Percentiles rank a stretch among this genome's conserved stretches.
phyloP scores from a whole-genome alignment of 2,888 invertebrate genomes.

The Volucella inflata region DNA sequence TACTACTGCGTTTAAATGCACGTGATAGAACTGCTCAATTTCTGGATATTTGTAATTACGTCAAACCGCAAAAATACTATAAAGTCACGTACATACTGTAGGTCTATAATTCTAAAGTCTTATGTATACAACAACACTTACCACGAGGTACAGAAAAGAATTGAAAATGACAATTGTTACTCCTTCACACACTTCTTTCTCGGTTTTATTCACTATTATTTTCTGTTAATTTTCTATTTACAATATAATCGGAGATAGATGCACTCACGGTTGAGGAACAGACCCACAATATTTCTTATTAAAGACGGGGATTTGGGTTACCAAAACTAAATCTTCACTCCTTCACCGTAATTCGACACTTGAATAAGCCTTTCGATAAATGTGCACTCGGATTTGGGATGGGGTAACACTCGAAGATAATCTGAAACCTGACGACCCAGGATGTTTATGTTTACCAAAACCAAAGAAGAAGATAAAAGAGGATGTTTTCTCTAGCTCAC shows the following conservation, averaged over 20 bases:
- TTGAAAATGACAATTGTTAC: neutral
- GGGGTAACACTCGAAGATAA: slow-evolving; percentile 33
- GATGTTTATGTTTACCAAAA: slow-evolving; percentile 53
- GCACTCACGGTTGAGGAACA: slow-evolving; percentile 30
- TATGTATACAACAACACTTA: slow-evolving; percentile 42
- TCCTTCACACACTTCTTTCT: slow-evolving; percentile 43
- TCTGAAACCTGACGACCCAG: slow-evolving; percentile 25
- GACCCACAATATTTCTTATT: slow-evolving; percentile 10
- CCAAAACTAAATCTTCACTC: slow-evolving; percentile 17
- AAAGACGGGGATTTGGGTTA: slow-evolving; percentile 4
- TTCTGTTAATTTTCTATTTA: slow-evolving; percentile 25
- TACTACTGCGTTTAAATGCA: slow-evolving; percentile 37
- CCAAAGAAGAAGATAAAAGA: slow-evolving; percentile 12
- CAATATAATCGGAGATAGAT: slow-evolving; percentile 15
- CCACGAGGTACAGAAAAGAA: slow-evolving; percentile 38
- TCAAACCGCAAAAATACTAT: slow-evolving; percentile 44
- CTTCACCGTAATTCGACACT: slow-evolving; percentile 45
- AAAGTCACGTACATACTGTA: slow-evolving; percentile 38
- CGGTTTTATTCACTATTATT: slow-evolving; percentile 44
- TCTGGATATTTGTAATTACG: slow-evolving; percentile 24
- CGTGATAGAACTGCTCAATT: slow-evolving; percentile 47
- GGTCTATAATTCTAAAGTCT: neutral
- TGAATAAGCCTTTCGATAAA: slow-evolving; percentile 2
- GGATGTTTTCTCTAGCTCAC: slow-evolving; percentile 48
- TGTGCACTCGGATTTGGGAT: slow-evolving; percentile 7